Percentiles rank a stretch among this genome's conserved stretches.
Conservation (phyloP, 1,140 invertebrate species). For the Bombyx mori region DNA sequence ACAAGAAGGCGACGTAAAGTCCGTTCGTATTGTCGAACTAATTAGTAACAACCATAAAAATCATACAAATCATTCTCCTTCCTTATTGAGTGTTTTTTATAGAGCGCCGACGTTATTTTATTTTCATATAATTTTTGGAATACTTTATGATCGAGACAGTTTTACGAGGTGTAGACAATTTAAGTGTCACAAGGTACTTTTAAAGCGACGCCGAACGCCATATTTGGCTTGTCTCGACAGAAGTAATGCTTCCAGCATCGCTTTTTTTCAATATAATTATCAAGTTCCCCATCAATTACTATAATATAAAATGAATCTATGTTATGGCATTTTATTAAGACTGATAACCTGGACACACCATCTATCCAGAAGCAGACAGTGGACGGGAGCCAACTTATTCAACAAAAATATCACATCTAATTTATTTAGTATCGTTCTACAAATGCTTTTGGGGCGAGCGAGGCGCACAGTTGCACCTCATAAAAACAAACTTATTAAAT, state of each 20-base stretch:
- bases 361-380: slow-evolving; percentile 42
- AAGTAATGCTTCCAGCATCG: no score
- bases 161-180: slow-evolving; percentile 53
- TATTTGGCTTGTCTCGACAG: no score
- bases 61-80: slow-evolving; percentile 44
- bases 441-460: slow-evolving; percentile 46
- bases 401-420: slow-evolving; percentile 66
- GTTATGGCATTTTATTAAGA: slow-evolving; percentile 24
- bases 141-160: slow-evolving; percentile 35
- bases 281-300: no score
- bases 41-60: slow-evolving; percentile 54
- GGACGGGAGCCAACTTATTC: slow-evolving; percentile 53
- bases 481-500: slow-evolving; percentile 61
- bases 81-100: slow-evolving; percentile 38
- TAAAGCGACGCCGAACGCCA: slow-evolving; percentile 5
- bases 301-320: slow-evolving; percentile 5
- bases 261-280: no score
- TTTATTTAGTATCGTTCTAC: slow-evolving; percentile 62
- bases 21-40: slow-evolving; percentile 51
- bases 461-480: slow-evolving; percentile 58
- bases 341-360: slow-evolving; percentile 25
- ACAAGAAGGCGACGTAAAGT: slow-evolving; percentile 40
- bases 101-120: slow-evolving; percentile 30
- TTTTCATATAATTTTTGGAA: slow-evolving; percentile 37
- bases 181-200: slow-evolving; percentile 22